Base-by-base conservation (phyloP, 2,888 invertebrate species). In the Mycogona germanica region DNA sequence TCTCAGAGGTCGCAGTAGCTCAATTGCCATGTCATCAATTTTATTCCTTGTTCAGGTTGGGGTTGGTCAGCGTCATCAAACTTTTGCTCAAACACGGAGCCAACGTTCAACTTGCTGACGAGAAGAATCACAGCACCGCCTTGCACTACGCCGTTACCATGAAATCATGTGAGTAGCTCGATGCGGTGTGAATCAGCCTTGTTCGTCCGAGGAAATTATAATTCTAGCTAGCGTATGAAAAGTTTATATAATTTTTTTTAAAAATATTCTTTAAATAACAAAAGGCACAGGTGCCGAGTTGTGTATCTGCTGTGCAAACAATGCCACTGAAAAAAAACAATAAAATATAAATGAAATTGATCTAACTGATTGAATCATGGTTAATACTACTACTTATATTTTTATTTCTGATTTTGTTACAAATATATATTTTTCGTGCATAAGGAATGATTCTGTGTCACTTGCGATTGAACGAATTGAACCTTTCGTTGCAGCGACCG, bases 61-160 rank as follows among this genome's bases (percentile, higher is more conserved):
- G 57, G 17, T 42, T 58, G 45, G 51, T 53, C 55, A 57, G 58
- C 4, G 59, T 66, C 37, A 61, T 67, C 21, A 61, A 61, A 28
- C 54, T 60, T 47, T 59, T 70, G 55, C 60, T 70, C 25, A 62
- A 64, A 42, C 62, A 65, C 38, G 62, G 62, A 46, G 68, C 68
- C 21, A 61, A 67, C 56, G 64, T 67, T 7, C 64, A 63, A 51
- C 61, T 60, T 14, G 57, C 60, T 21, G 65, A 67, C 53, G 57
- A 58, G 28, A 63, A 64, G 49, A 65, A 62, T 40, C 61, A 62
- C 35, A 61, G 63, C 45, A 64, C 66, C 7, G 64, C 68, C 14
- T 55, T 69, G 19, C 69, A 70, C 59, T 64, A 64, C 32, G 65
- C 66, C 53, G 68, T 65, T 9, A 56, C 59, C 28, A 61, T 62